Percentiles rank a stretch among this genome's conserved stretches.
Conservation (phyloP, 2,113 vertebrate species). For the Chloropsis cyanopogon region DNA sequence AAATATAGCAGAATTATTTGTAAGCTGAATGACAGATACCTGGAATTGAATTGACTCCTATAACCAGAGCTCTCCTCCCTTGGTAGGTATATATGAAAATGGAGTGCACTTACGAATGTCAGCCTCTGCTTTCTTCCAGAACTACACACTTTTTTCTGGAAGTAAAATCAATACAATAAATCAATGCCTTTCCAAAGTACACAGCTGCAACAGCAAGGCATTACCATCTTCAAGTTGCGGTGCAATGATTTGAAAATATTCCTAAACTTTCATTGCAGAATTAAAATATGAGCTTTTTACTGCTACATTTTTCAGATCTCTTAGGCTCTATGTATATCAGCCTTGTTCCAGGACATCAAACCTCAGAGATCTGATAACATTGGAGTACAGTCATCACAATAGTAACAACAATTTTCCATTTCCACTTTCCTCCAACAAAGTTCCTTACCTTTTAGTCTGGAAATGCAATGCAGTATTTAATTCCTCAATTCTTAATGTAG, state of each 20-base stretch:
- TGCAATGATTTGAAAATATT: conserved; percentile 3
- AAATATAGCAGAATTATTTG: not conserved
- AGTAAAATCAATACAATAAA: conserved; percentile 34
- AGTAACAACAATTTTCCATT: not conserved
- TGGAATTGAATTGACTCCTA: conserved; percentile 9
- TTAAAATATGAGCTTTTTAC: not conserved
- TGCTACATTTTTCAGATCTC: not conserved
- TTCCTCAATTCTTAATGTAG: not conserved
- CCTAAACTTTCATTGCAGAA: not conserved
- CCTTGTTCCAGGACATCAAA: not conserved
- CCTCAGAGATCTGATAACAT: not conserved
- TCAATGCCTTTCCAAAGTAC: conserved; percentile 24
- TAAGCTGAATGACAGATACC: conserved; percentile 8
- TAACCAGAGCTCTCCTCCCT: conserved; percentile 12
- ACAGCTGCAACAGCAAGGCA: not conserved
- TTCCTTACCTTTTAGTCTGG: not conserved
- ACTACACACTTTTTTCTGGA: not conserved
- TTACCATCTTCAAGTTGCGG: not conserved
- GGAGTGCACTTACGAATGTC: conserved; percentile 1
- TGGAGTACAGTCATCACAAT: not conserved
- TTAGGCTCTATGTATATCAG: not conserved
- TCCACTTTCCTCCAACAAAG: not conserved
- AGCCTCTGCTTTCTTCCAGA: conserved; percentile 28
- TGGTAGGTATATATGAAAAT: conserved; percentile 19
- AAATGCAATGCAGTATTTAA: not conserved